Base-by-base conservation (phyloP, 2,888 invertebrate species). In the Flabesymbios commensalis region DNA sequence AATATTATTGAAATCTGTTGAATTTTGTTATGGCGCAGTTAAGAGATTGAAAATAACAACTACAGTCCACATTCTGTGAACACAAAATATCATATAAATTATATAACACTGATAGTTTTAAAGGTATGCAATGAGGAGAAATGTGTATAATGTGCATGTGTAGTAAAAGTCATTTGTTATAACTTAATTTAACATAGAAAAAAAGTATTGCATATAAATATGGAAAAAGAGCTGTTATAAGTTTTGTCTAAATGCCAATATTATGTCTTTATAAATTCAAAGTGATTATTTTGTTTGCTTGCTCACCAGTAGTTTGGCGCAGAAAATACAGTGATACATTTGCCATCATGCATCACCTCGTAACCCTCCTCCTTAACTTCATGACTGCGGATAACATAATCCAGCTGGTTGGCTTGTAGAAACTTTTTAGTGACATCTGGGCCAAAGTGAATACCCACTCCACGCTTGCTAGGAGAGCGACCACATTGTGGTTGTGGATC, bases 271-370 rank as follows among this genome's bases (percentile, higher is more conserved):
- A n/a, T n/a, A n/a, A n/a, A n/a, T n/a, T n/a, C n/a, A n/a, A n/a
- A n/a, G n/a, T n/a, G n/a, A n/a, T n/a, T n/a, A n/a, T n/a, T n/a
- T n/a, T n/a, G n/a, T n/a, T n/a, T n/a, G n/a, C n/a, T n/a, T 14
- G 68, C 75, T 62, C 83, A 94, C 94, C 98, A 99, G 87, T 99
- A 99, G 84, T 99, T 99, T 69, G 99, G 99, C 73, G 99, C 99
- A 1, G 97, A 97, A 87, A 99, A 99, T 51, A 99, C 96, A 14
- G 99, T 99, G 79, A 98, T 93, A 82, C 98, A 98, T 80, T 93
- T 93, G 39, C 94, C 95, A 77, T 92, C 89, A 80, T 99, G 99
- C 31, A 92, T 91, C 47, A 93, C 85, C 84, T 99, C 98, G 79
- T 96, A 99, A 0, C 99, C 99, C 59, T 92, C 91, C 74, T 91